Percentiles rank a stretch among this genome's conserved stretches.
Conservation (phyloP, 2,888 invertebrate species). For the Lypha dubia region DNA sequence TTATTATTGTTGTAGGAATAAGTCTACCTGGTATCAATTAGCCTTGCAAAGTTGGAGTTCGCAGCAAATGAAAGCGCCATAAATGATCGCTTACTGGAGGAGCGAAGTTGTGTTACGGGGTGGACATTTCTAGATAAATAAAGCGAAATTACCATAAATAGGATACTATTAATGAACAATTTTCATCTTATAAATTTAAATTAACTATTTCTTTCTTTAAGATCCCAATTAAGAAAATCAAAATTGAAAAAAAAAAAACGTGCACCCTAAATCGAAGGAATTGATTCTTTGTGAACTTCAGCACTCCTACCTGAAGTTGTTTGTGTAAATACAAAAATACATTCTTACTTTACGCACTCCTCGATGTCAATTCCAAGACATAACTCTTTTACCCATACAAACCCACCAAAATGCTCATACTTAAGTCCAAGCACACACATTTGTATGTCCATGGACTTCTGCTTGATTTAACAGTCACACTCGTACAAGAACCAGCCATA, state of each 20-base stretch:
- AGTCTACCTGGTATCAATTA: too few species aligned
- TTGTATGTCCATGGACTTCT: conserved; percentile 11
- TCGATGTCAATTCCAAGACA: conserved; percentile 40
- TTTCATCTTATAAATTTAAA: too few species aligned
- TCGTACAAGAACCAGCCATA: conserved; percentile 59
- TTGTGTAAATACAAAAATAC: conserved; percentile 8
- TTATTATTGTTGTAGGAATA: too few species aligned
- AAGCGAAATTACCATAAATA: too few species aligned
- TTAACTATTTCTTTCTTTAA: neutral
- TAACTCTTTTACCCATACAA: neutral
- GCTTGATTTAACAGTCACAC: conserved; percentile 28
- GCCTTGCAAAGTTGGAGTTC: too few species aligned
- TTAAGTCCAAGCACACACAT: neutral
- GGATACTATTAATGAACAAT: too few species aligned
- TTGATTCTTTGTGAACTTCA: conserved; percentile 3
- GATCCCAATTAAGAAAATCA: neutral
- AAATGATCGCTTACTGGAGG: too few species aligned
- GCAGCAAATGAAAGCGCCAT: too few species aligned
- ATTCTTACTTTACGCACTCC: conserved; percentile 57
- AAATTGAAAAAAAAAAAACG: neutral
- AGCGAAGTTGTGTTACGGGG: too few species aligned
- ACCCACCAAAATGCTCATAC: neutral
- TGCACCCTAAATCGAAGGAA: conserved; percentile 27
- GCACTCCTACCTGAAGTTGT: neutral
- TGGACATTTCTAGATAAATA: too few species aligned